Conservation (phyloP, 1,140 invertebrate genomes). For the Papilio polytes region DNA sequence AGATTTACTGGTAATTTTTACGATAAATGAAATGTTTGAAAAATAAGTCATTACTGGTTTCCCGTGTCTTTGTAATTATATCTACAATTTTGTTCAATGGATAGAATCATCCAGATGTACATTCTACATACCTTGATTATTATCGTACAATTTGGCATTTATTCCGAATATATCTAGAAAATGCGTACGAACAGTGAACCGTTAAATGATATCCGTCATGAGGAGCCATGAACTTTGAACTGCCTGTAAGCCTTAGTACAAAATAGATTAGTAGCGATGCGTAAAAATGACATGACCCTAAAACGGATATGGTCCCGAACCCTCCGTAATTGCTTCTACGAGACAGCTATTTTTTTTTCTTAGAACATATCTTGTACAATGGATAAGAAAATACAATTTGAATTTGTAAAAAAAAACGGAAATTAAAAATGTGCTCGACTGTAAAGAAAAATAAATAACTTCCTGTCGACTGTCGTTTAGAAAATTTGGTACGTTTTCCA, state of each 20-base stretch:
- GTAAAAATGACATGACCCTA: slow-evolving; percentile 26
- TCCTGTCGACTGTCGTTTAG: neutral
- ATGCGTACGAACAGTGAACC: slow-evolving; percentile 8
- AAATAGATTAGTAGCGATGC: slow-evolving; percentile 27
- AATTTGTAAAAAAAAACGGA: neutral
- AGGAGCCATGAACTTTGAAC: slow-evolving; percentile 11
- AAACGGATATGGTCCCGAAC: slow-evolving; percentile 17
- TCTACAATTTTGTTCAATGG: too few relatives aligned
- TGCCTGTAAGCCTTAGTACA: neutral
- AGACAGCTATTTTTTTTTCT: neutral
- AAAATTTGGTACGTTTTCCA: neutral
- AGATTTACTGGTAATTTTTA: neutral
- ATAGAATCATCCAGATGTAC: too few relatives aligned
- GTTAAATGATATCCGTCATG: slow-evolving; percentile 30
- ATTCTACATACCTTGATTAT: neutral
- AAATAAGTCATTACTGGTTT: too few relatives aligned
- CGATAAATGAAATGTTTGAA: too few relatives aligned
- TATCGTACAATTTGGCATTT: neutral
- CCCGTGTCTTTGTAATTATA: too few relatives aligned
- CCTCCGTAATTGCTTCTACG: slow-evolving; percentile 24
- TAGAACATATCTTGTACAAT: neutral
- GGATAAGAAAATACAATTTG: neutral
- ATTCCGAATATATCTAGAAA: slow-evolving; percentile 23
- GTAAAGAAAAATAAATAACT: neutral
- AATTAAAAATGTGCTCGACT: slow-evolving; percentile 5